Conservation (phyloP, 2,888 invertebrate species). For the Orchesellides sinensis region DNA sequence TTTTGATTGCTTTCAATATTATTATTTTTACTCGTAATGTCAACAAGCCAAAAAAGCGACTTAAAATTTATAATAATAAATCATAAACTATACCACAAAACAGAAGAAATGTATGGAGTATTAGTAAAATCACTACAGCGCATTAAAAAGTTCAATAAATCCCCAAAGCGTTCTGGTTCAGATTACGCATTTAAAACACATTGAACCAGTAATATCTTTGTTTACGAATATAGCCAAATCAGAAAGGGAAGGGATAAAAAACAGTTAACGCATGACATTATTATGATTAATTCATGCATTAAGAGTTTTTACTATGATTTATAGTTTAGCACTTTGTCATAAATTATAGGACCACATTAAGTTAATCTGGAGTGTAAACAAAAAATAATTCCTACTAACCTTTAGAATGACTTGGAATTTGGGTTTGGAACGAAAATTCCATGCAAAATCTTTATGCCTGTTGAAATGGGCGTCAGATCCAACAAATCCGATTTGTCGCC, state of each 20-base stretch:
- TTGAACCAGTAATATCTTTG: slow-evolving; percentile 2
- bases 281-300: not conserved
- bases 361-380: no score
- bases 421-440: no score
- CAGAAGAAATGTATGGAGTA: no score
- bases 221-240: not conserved
- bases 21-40: not conserved
- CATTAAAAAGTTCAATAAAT: no score
- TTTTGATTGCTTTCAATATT: not conserved
- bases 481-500: not conserved
- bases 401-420: no score
- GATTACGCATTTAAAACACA: slow-evolving; percentile 8
- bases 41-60: not conserved
- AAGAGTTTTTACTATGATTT: not conserved
- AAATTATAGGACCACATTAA: no score
- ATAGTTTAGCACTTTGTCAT: no score
- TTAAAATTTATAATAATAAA: no score
- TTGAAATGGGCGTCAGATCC: not conserved
- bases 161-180: not conserved
- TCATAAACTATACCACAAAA: no score
- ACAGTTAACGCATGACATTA: not conserved
- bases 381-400: not conserved
- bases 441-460: not conserved
- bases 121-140: no score
- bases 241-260: not conserved